Evolutionary conservation across 2,888 invertebrate species (phyloP).

Genomic region (Linnaemya tessellans): DNA sequence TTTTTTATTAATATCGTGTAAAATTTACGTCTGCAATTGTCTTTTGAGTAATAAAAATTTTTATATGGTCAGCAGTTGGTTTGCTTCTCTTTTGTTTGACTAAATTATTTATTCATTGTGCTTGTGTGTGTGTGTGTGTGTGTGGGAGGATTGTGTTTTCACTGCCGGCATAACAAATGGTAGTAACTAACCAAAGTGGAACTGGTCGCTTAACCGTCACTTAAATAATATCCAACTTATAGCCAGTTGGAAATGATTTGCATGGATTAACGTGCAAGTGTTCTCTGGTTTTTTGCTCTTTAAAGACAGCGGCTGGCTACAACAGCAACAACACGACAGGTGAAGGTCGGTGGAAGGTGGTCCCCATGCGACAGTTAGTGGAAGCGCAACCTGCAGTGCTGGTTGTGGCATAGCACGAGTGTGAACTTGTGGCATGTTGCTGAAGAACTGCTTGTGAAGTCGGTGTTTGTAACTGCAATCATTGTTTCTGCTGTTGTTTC

Average conservation of each 20-base stretch:
- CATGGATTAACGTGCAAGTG: constrained; percentile 57
- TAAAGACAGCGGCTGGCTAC: not conserved
- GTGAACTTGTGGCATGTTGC: not conserved
- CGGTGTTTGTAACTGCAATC: not conserved
- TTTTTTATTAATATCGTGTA: not conserved
- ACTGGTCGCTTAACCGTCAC: constrained; percentile 39
- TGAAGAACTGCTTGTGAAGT: not conserved
- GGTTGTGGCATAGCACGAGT: not conserved
- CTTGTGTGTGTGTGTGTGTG: not conserved
- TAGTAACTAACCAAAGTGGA: constrained; percentile 10
- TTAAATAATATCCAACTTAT: constrained; percentile 25
- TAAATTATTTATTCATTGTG: not conserved
- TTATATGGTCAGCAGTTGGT: not conserved
- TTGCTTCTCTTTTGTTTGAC: not conserved
- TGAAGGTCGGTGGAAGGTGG: not conserved
- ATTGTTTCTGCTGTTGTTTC: constrained; percentile 16
- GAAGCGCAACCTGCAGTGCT: not conserved
- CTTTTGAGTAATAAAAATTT: constrained; percentile 18
- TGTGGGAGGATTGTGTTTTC: constrained; percentile 22
- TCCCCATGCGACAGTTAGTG: not conserved
- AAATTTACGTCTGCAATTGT: not conserved
- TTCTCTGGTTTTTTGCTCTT: constrained; percentile 1
- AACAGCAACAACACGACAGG: constrained; percentile 27
- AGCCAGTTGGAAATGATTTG: constrained; percentile 37
- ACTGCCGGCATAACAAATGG: constrained; percentile 24